Percentiles rank a stretch among this genome's conserved stretches.
These are phyloP conservation scores for Drosophila eohydei DNA, from an alignment of 2,888 invertebrate genomes.

Conservation along the genomic window DNA sequence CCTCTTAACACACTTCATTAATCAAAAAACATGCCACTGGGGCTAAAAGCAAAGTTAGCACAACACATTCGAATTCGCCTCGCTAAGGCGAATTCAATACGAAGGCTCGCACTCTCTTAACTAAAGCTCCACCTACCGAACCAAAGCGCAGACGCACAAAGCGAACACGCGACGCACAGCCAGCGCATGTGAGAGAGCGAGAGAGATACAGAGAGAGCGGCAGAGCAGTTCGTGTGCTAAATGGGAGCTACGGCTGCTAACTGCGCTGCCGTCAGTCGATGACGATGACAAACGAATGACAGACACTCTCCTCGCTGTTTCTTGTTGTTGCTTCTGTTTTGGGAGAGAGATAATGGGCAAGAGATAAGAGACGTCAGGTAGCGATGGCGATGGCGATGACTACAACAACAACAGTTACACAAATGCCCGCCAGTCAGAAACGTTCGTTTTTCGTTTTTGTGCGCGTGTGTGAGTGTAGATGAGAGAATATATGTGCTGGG, in stretches of 20 bases:
- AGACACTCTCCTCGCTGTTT: slow-evolving; percentile 67
- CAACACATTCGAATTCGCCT: slow-evolving; percentile 43
- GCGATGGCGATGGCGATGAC: slow-evolving; percentile 64
- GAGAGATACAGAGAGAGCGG: slow-evolving; percentile 21
- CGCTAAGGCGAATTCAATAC: slow-evolving; percentile 35
- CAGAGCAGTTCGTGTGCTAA: slow-evolving; percentile 27
- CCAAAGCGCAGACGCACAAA: slow-evolving; percentile 61
- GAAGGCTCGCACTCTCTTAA: slow-evolving; percentile 2
- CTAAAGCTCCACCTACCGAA: slow-evolving; percentile 76
- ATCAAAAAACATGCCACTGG: slow-evolving; percentile 63
- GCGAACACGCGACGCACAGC: slow-evolving; percentile 24
- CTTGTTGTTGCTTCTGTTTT: slow-evolving; percentile 25
- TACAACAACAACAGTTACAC: slow-evolving; percentile 51
- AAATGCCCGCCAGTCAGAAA: slow-evolving; percentile 83
- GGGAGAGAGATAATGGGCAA: slow-evolving; percentile 83
- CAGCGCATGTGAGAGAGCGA: slow-evolving; percentile 44
- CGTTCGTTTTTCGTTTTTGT: slow-evolving; percentile 68
- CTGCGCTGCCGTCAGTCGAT: slow-evolving; percentile 50
- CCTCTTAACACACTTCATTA: slow-evolving; percentile 85
- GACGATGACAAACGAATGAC: slow-evolving; percentile 83
- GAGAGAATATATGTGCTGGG: slow-evolving; percentile 11
- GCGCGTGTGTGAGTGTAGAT: slow-evolving; percentile 63
- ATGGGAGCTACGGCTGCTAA: slow-evolving; percentile 50
- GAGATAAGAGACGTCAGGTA: slow-evolving; percentile 83
- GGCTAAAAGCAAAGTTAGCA: slow-evolving; percentile 45